Conservation (phyloP, 2,797 vertebrate genomes). For the Lagodon rhomboides region DNA sequence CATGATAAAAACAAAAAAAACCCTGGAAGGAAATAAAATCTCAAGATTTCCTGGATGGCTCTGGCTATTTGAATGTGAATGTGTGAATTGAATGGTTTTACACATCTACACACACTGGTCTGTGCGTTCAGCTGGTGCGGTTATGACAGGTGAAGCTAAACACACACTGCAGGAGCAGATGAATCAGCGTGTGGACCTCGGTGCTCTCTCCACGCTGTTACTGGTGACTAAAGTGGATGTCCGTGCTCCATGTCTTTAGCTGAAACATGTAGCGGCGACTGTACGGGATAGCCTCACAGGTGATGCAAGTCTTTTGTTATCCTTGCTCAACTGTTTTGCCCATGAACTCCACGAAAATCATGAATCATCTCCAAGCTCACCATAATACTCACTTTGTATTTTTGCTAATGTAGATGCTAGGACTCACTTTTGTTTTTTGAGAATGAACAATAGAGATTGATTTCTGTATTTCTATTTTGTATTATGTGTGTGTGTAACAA, state of each 20-base stretch:
- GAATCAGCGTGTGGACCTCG: not conserved
- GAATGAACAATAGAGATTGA: not conserved
- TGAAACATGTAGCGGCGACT: not conserved
- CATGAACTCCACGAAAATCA: not conserved
- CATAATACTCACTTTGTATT: not conserved
- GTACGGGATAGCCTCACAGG: not conserved
- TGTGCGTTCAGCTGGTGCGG: not conserved
- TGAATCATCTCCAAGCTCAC: not conserved
- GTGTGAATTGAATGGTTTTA: too few relatives aligned
- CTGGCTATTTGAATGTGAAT: too few relatives aligned
- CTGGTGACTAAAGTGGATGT: not conserved
- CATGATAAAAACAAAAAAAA: too few relatives aligned
- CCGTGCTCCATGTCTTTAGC: not conserved
- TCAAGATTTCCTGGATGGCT: too few relatives aligned
- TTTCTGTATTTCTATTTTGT: too few relatives aligned
- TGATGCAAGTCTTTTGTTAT: not conserved
- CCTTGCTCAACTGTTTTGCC: not conserved
- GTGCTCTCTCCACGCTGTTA: not conserved
- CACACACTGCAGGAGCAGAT: not conserved
- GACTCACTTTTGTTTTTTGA: constrained; percentile 2
- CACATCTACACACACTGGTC: too few relatives aligned
- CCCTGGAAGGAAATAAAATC: too few relatives aligned
- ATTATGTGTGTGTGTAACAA: not conserved
- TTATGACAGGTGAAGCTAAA: not conserved
- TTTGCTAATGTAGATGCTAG: not conserved